Evolutionary conservation across 1,140 invertebrate species (phyloP).

Genomic region (Palaemon carinicauda): DNA sequence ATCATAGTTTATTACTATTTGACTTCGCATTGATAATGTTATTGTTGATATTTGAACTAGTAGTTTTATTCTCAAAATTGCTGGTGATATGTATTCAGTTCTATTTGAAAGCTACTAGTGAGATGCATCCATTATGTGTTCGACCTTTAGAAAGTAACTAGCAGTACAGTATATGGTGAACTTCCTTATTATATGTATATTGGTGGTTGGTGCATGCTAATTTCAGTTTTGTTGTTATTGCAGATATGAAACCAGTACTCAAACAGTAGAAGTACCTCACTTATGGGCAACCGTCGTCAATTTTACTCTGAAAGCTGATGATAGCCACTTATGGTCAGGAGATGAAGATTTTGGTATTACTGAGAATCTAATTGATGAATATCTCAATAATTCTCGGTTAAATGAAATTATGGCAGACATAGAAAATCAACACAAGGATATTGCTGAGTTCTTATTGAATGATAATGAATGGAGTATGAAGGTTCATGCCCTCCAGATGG

Average conservation of each 20-base stretch:
- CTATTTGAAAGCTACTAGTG: neutral
- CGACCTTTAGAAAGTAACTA: too few relatives aligned
- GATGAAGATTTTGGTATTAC: slow-evolving; percentile 76
- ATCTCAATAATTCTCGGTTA: slow-evolving; percentile 74
- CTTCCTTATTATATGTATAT: too few relatives aligned
- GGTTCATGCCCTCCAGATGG: slow-evolving; percentile 74
- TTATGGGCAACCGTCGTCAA: slow-evolving; percentile 75
- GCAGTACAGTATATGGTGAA: neutral
- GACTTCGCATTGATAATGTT: too few relatives aligned
- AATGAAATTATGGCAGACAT: slow-evolving; percentile 72
- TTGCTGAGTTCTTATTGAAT: slow-evolving; percentile 72
- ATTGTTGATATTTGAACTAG: too few relatives aligned
- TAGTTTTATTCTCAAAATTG: too few relatives aligned
- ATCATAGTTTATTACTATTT: too few relatives aligned
- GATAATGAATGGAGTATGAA: slow-evolving; percentile 71
- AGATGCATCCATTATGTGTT: too few relatives aligned
- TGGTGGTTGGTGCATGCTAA: too few relatives aligned
- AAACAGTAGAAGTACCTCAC: slow-evolving; percentile 72
- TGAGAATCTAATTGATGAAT: slow-evolving; percentile 68
- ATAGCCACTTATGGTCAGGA: slow-evolving; percentile 80
- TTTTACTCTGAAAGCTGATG: slow-evolving; percentile 80
- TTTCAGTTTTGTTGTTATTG: slow-evolving; percentile 46
- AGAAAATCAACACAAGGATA: slow-evolving; percentile 71
- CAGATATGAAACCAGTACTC: slow-evolving; percentile 74
- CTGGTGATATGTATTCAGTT: too few relatives aligned